A percentile compares a stretch with the other conserved stretches of the same genome.
Conservation (phyloP, 2,797 vertebrate species). For the Enteromius argenteus region DNA sequence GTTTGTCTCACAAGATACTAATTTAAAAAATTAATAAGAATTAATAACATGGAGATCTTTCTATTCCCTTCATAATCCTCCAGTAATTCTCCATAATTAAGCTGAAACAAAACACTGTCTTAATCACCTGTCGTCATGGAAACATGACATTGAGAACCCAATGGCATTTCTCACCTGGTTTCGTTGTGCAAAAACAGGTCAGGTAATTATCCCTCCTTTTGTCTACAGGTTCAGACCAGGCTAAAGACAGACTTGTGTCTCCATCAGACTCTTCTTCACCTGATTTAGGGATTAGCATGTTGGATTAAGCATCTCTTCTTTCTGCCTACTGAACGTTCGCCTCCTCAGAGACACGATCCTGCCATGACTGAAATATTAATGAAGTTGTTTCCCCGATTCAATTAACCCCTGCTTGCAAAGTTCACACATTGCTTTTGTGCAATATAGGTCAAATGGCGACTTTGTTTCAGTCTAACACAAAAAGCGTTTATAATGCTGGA, state of each 20-base stretch:
- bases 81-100: slow-evolving; percentile 9
- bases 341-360: slow-evolving; percentile 69
- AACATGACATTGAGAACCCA: slow-evolving; percentile 37
- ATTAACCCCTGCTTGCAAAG: slow-evolving; percentile 80
- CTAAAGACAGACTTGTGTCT: slow-evolving; percentile 29
- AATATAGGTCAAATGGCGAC: slow-evolving; percentile 75
- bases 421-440: slow-evolving; percentile 77
- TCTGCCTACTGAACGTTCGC: slow-evolving; percentile 44
- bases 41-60: not conserved
- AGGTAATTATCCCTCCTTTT: slow-evolving; percentile 10
- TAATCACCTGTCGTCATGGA: slow-evolving; percentile 44
- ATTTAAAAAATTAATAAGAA: not conserved
- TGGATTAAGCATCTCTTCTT: slow-evolving; percentile 35
- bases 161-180: not conserved
- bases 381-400: slow-evolving; percentile 76
- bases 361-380: slow-evolving; percentile 75
- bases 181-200: not conserved
- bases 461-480: slow-evolving; percentile 23
- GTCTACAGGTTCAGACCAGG: slow-evolving; percentile 8
- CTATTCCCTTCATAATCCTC: slow-evolving; percentile 5
- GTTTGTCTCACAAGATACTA: not conserved
- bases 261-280: slow-evolving; percentile 7
- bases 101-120: slow-evolving; percentile 1
- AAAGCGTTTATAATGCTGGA: not conserved
- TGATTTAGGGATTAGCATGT: slow-evolving; percentile 39